Conservation (phyloP, 2,113 vertebrate genomes). For the Mungos mungo region DNA sequence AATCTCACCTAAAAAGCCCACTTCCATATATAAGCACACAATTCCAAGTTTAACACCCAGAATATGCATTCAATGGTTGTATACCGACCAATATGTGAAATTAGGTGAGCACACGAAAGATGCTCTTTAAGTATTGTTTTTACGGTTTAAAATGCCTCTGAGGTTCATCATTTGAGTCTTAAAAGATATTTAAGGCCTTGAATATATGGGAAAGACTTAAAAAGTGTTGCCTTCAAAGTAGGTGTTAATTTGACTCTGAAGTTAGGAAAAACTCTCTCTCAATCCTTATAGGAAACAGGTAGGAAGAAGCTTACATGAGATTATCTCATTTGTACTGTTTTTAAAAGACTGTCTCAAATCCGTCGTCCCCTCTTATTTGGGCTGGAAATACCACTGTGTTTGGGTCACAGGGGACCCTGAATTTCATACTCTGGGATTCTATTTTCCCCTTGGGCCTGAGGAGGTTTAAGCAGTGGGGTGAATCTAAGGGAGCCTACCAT, state of each 20-base stretch:
- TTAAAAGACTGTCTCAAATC: not conserved
- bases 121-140: not conserved
- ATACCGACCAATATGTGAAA: not conserved
- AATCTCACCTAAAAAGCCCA: slow-evolving; percentile 66
- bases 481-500: not conserved
- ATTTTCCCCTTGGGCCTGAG: not conserved
- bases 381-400: not conserved
- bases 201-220: not conserved
- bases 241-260: not conserved
- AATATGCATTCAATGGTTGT: not conserved
- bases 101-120: not conserved
- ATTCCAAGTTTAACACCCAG: slow-evolving; percentile 47
- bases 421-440: not conserved
- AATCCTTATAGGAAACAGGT: not conserved
- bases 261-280: not conserved
- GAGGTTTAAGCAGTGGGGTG: not conserved
- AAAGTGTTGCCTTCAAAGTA: not conserved
- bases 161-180: not conserved
- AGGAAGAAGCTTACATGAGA: not conserved
- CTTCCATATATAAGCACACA: slow-evolving; percentile 58
- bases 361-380: not conserved
- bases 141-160: not conserved
- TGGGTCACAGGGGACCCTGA: not conserved
- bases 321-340: not conserved
- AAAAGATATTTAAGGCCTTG: not conserved